Conservation (phyloP, 2,888 invertebrate genomes). For the Caenorhabditis angaria region DNA sequence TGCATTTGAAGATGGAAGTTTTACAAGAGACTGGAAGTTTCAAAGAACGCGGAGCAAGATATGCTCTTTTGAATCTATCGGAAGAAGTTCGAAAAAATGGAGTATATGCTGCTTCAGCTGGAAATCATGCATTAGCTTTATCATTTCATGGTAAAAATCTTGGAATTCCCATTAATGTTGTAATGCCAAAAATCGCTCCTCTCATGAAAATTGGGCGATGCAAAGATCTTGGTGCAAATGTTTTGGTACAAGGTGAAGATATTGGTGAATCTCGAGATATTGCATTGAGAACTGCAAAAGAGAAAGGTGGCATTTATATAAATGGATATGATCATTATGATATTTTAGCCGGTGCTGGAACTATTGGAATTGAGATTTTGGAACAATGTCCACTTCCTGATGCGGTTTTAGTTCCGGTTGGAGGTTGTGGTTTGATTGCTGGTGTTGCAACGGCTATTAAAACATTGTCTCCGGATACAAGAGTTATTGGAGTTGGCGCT, state of each 20-base stretch:
- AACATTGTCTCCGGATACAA: conserved; percentile 82
- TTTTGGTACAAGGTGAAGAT: conserved; percentile 81
- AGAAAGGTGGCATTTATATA: conserved; percentile 75
- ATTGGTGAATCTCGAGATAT: conserved; percentile 78
- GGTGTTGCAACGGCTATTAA: conserved; percentile 89
- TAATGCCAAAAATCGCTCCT: conserved; percentile 93
- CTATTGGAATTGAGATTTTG: conserved; percentile 88
- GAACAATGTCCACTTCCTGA: conserved; percentile 82
- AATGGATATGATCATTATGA: conserved; percentile 86
- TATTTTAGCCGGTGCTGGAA: conserved; percentile 93
- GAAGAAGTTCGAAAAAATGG: conserved; percentile 81
- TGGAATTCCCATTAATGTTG: conserved; percentile 76
- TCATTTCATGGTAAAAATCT: conserved; percentile 83
- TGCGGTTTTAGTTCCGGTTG: conserved; percentile 88
- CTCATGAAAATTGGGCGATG: conserved; percentile 94
- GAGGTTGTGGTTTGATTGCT: conserved; percentile 89
- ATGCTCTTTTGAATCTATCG: conserved; percentile 81
- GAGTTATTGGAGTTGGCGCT: conserved; percentile 89
- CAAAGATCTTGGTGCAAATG: conserved; percentile 83
- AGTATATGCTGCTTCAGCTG: conserved; percentile 88
- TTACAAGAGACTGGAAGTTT: conserved; percentile 92
- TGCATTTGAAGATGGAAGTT: conserved; percentile 91
- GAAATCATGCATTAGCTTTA: conserved; percentile 88
- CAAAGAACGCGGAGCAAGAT: conserved; percentile 92
- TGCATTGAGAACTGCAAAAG: conserved; percentile 82